A percentile compares a stretch with the other conserved stretches of the same genome.
These are phyloP conservation scores for Cichladusa arquata DNA, from an alignment of 2,113 vertebrate genomes.

Conservation along the genomic window DNA sequence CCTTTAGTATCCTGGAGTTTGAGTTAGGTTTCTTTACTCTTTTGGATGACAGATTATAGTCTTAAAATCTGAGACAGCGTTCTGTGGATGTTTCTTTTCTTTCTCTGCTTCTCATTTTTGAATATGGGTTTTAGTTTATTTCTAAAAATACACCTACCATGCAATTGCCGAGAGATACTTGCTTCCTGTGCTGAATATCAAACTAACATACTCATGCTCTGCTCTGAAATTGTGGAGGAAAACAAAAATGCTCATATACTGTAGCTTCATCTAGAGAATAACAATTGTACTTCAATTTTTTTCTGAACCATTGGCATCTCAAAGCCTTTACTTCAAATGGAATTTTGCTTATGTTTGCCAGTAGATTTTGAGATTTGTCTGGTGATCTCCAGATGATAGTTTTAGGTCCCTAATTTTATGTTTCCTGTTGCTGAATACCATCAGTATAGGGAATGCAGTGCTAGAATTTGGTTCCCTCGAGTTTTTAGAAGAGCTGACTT, in stretches of 20 bases:
- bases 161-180: background rate
- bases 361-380: background rate
- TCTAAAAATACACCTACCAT: background rate
- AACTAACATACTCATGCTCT: background rate
- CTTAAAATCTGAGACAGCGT: background rate
- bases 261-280: constrained; percentile 1
- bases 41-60: background rate
- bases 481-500: constrained; percentile 24
- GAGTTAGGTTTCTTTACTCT: background rate
- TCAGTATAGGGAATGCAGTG: background rate
- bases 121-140: background rate
- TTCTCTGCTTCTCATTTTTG: background rate
- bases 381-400: background rate
- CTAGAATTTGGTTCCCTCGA: background rate
- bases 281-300: background rate
- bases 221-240: constrained; percentile 17
- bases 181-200: constrained; percentile 42
- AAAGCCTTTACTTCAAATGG: background rate
- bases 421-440: background rate
- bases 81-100: background rate
- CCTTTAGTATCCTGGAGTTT: background rate
- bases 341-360: background rate
- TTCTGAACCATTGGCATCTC: background rate
- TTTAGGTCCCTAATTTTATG: background rate
- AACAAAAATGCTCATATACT: background rate